Evolutionary conservation across 2,888 invertebrate species (phyloP).

Genomic region (Linnaemya vulpina): DNA sequence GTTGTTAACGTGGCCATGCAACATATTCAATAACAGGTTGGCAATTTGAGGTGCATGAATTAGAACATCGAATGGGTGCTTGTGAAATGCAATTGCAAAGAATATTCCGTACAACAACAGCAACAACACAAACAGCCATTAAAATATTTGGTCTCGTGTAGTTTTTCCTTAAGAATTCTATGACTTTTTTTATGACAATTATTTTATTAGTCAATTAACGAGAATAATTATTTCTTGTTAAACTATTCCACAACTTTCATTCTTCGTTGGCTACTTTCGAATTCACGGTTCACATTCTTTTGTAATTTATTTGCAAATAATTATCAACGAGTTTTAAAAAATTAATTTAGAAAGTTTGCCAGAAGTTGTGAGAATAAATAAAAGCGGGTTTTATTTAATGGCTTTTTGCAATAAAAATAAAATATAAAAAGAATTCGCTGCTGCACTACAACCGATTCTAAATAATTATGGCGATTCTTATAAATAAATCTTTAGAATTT

Average conservation of each 20-base stretch:
- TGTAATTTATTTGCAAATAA: conserved; percentile 4
- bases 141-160: not conserved
- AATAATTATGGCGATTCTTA: not conserved
- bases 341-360: conserved; percentile 20
- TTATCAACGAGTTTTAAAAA: conserved; percentile 8
- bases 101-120: too few relatives aligned
- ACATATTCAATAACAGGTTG: not conserved
- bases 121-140: not conserved
- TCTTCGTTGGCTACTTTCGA: not conserved
- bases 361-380: not conserved
- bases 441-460: not conserved
- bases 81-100: too few relatives aligned
- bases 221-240: not conserved
- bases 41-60: not conserved
- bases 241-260: not conserved
- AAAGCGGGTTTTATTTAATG: not conserved
- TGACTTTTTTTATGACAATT: conserved; percentile 8
- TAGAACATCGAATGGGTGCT: not conserved
- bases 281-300: not conserved
- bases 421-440: not conserved
- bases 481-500: not conserved
- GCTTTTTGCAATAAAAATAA: not conserved
- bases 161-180: not conserved
- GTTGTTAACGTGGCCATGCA: conserved; percentile 10
- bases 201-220: conserved; percentile 1